Evolutionary conservation across 2,113 vertebrate genomes (phyloP).

Genomic region (Pithys albifrons): DNA sequence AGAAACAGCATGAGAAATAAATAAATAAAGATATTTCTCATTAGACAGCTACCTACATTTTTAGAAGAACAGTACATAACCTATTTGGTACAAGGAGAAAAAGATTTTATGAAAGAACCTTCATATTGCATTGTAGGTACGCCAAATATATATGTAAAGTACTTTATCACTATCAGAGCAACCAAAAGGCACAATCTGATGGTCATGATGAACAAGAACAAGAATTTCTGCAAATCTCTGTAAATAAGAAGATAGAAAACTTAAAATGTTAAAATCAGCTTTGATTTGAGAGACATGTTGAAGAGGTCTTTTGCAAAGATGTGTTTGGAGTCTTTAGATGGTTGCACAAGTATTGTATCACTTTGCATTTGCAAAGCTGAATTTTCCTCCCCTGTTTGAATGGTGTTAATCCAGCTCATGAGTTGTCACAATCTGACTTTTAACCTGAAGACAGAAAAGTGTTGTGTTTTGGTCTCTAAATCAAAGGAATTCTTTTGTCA

Average conservation of each 20-base stretch:
- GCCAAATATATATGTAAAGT: neutral
- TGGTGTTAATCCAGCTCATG: neutral
- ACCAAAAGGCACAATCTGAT: neutral
- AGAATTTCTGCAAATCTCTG: neutral
- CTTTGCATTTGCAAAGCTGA: neutral
- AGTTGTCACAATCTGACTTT: neutral
- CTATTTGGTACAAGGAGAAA: accelerated
- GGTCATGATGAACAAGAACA: neutral
- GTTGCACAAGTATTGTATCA: neutral
- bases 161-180: neutral
- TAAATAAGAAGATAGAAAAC: neutral
- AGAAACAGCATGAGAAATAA: neutral
- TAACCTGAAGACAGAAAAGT: neutral
- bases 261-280: neutral
- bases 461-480: neutral
- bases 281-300: neutral
- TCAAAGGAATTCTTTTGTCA: neutral
- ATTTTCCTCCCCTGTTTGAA: neutral
- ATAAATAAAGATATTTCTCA: neutral
- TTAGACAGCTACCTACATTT: neutral
- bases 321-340: neutral
- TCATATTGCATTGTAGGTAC: neutral
- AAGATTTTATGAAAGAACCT: neutral
- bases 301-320: neutral
- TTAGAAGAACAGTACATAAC: neutral